phyloP scores from a whole-genome alignment of 2,113 vertebrate species.

The Chauna torquata region DNA sequence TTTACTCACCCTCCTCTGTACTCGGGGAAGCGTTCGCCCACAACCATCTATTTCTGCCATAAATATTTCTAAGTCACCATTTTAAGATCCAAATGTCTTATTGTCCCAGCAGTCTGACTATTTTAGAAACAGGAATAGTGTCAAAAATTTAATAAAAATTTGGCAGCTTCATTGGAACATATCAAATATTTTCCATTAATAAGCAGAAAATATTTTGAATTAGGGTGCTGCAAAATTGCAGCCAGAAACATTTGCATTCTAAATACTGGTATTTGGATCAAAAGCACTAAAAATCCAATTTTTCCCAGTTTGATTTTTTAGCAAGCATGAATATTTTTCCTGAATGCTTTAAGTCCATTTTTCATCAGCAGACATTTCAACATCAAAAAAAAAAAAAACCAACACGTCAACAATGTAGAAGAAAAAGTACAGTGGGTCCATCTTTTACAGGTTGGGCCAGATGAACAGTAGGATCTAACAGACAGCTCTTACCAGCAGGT shows the following conservation, averaged over 20 bases:
- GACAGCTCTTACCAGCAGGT: background rate
- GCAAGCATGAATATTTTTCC: background rate
- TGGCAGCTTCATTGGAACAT: background rate
- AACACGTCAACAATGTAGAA: background rate
- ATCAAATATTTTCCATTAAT: background rate
- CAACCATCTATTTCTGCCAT: background rate
- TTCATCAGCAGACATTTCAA: background rate
- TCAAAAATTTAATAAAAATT: background rate
- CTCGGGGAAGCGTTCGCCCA: background rate
- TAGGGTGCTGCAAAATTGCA: background rate
- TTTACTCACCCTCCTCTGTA: background rate
- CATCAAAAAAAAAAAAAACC: no score
- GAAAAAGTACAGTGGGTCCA: background rate
- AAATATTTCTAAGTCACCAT: background rate
- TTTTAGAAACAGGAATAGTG: background rate
- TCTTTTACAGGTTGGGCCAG: background rate
- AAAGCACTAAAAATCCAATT: background rate
- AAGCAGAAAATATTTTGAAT: background rate
- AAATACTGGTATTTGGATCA: background rate
- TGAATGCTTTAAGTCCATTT: background rate
- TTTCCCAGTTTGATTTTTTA: background rate
- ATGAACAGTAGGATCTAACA: background rate
- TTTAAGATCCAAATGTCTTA: background rate
- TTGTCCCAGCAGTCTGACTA: background rate
- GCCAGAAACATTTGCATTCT: background rate